Percentiles rank a stretch among this genome's conserved stretches.
Evolutionary conservation across 2,797 vertebrate species (phyloP).

Genomic region (Galago senegalensis): DNA sequence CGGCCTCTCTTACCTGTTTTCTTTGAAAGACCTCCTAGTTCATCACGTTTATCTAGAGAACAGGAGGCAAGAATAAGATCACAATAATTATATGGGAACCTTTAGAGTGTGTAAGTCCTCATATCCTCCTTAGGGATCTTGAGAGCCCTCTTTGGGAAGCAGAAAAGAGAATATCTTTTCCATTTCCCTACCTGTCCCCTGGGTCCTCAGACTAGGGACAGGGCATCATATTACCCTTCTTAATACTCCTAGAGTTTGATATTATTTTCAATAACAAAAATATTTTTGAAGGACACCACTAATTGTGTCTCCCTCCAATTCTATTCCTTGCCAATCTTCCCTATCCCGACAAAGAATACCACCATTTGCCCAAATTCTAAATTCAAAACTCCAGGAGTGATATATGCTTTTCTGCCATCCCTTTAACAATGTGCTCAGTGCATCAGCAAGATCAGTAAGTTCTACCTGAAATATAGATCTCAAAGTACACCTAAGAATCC

Average conservation of each 20-base stretch:
- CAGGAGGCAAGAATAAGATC: neutral
- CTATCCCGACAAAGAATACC: neutral
- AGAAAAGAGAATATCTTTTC: neutral
- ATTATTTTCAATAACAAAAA: neutral
- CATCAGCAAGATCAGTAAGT: neutral
- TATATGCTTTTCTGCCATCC: too few species aligned
- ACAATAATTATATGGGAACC: neutral
- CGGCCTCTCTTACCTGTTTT: constrained; percentile 25
- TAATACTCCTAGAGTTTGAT: neutral
- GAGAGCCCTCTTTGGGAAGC: neutral
- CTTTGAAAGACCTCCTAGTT: fast-evolving
- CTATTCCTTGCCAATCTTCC: neutral
- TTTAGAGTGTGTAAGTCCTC: neutral
- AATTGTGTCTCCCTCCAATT: neutral
- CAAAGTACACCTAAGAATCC: neutral
- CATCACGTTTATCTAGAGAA: neutral
- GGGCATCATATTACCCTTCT: neutral
- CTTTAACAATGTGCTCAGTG: neutral
- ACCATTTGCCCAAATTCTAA: neutral
- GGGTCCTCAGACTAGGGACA: neutral
- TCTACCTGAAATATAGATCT: neutral
- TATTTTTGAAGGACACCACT: neutral
- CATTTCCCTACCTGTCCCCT: neutral
- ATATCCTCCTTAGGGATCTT: fast-evolving
- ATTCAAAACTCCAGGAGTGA: neutral